Conservation (phyloP, 64 coral and sea anemone genomes). For the Astreopora myriophthalma region DNA sequence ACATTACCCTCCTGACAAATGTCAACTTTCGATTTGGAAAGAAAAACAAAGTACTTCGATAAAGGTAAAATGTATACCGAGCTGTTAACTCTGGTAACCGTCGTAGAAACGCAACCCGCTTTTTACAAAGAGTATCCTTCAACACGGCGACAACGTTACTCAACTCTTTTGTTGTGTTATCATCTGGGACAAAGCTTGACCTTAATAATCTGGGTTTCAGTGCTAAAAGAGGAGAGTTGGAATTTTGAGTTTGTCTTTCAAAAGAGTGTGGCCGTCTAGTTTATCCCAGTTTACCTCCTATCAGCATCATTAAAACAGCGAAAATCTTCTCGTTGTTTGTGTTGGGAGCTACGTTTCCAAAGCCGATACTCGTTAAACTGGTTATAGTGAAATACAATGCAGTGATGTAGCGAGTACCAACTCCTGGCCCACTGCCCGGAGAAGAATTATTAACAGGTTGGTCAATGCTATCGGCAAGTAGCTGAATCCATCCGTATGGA, state of each 20-base stretch:
- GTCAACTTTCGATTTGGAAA: no score
- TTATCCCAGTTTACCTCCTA: conserved; percentile 67
- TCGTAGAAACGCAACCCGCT: no score
- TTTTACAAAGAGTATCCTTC: no score
- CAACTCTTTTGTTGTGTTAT: no score
- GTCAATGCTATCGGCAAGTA: conserved; percentile 27
- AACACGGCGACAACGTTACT: no score
- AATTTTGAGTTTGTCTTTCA: background rate
- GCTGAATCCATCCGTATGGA: conserved; percentile 74
- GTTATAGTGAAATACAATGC: conserved; percentile 90
- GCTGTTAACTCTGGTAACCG: no score
- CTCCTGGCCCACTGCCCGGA: conserved; percentile 13
- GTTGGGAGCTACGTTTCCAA: conserved; percentile 93
- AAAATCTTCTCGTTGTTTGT: conserved; percentile 91
- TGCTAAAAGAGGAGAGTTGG: background rate
- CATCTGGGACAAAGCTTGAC: no score
- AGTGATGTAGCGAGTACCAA: conserved; percentile 73
- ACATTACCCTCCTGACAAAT: no score
- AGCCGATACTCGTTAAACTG: conserved; percentile 94
- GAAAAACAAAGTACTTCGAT: no score
- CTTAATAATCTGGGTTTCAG: no score
- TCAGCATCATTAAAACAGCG: conserved; percentile 85
- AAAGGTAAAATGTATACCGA: no score
- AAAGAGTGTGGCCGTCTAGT: background rate
- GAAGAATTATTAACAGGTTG: background rate